Evolutionary conservation across 2,888 invertebrate genomes (phyloP).

Genomic region (Allygus modestus): DNA sequence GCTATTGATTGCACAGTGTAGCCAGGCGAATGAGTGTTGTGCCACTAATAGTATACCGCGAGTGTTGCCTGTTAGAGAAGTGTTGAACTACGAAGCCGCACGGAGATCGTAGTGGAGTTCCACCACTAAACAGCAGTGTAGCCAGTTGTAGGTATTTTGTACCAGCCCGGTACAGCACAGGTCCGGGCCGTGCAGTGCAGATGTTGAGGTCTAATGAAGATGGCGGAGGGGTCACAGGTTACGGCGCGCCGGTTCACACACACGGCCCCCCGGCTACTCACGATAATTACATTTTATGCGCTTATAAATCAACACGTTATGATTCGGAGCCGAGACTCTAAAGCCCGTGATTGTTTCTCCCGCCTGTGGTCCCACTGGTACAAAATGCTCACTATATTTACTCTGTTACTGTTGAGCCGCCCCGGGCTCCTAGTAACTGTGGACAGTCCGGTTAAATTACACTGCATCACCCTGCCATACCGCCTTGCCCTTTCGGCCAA

Average conservation of each 20-base stretch:
- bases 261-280: conserved; percentile 40
- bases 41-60: no score
- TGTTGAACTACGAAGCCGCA: no score
- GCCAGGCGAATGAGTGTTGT: no score
- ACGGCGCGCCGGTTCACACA: conserved; percentile 41
- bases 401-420: background rate
- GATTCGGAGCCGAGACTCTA: conserved; percentile 54
- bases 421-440: conserved; percentile 1
- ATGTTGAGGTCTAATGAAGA: conserved; percentile 37
- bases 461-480: conserved; percentile 25
- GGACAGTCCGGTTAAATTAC: conserved; percentile 28
- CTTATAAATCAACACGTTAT: conserved; percentile 63
- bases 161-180: background rate
- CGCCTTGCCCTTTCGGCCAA: conserved; percentile 15
- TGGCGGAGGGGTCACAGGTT: conserved; percentile 36
- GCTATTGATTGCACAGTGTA: no score
- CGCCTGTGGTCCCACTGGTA: conserved; percentile 45
- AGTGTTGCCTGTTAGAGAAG: no score
- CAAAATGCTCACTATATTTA: conserved; percentile 55
- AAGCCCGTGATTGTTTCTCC: conserved; percentile 54
- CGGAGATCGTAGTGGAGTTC: no score
- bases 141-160: no score
- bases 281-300: conserved; percentile 62
- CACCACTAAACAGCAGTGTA: no score
- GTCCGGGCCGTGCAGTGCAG: background rate